Evolutionary conservation across 2,797 vertebrate genomes (phyloP).

Genomic region (Helicolenus hilgendorfi): DNA sequence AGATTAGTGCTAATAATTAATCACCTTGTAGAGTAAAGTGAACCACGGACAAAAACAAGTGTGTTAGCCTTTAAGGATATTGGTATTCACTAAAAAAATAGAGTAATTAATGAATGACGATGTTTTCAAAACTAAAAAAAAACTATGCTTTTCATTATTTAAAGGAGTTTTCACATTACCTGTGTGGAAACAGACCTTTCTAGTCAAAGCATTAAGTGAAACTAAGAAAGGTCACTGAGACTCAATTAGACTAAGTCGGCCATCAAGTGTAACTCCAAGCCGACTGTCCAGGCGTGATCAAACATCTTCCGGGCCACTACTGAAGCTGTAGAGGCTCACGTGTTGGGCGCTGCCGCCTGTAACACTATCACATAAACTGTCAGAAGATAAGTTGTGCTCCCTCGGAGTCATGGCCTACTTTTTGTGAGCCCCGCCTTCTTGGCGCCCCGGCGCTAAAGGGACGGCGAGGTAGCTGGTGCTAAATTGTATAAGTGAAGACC

Average conservation of each 20-base stretch:
- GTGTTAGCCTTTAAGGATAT: not conserved
- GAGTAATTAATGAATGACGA: not conserved
- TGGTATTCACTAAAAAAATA: not conserved
- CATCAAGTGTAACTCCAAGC: slow-evolving; percentile 44
- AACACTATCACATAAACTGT: slow-evolving; percentile 47
- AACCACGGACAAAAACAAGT: not conserved
- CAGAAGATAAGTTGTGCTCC: slow-evolving; percentile 59
- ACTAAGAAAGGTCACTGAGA: slow-evolving; percentile 22
- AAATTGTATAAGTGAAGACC: slow-evolving; percentile 27
- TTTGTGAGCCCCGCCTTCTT: slow-evolving; percentile 29
- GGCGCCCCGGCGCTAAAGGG: slow-evolving; percentile 45
- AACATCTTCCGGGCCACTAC: not conserved
- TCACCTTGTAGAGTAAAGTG: not conserved
- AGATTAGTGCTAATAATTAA: not conserved
- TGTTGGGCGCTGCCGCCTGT: not conserved
- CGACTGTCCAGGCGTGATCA: not conserved
- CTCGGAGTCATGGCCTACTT: slow-evolving; percentile 64
- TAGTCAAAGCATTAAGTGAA: slow-evolving; percentile 7
- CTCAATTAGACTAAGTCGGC: slow-evolving; percentile 35
- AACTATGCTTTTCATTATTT: slow-evolving; percentile 45
- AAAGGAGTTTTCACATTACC: slow-evolving; percentile 37
- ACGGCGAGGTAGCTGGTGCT: slow-evolving; percentile 33
- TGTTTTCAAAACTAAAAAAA: not conserved
- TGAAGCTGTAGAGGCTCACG: slow-evolving; percentile 7
- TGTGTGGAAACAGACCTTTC: not conserved